phyloP scores from a whole-genome alignment of 2,797 vertebrate genomes.

The Sebastes dallii region DNA sequence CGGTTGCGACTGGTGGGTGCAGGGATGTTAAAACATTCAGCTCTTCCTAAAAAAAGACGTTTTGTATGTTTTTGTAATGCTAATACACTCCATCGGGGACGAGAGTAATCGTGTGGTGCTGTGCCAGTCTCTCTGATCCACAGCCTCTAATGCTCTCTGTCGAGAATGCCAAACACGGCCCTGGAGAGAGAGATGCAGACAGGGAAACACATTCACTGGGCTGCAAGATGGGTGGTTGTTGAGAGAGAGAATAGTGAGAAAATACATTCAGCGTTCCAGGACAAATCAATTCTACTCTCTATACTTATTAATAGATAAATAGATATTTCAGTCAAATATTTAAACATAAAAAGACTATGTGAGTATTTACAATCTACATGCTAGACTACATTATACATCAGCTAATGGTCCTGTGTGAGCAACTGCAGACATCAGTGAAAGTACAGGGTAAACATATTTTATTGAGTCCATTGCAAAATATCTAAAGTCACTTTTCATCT shows the following conservation, averaged over 20 bases:
- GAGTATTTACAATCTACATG: not conserved
- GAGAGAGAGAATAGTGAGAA: not conserved
- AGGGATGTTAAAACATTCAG: not conserved
- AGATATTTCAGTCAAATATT: not conserved
- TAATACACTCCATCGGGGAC: not conserved
- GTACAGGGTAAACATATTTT: not conserved
- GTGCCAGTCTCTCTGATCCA: conserved; percentile 30
- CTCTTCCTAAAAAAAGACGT: not conserved
- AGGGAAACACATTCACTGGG: conserved; percentile 24
- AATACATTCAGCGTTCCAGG: not conserved
- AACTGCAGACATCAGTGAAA: not conserved
- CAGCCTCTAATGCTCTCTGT: conserved; percentile 23
- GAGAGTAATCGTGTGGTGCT: conserved; percentile 17
- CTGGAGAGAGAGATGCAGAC: not conserved
- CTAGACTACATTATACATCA: not conserved
- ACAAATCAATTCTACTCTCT: not conserved
- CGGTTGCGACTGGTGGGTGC: not conserved
- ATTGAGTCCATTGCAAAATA: not conserved
- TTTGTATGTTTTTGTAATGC: not conserved
- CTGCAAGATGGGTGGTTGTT: not conserved
- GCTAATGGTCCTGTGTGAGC: not conserved
- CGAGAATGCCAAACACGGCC: conserved; percentile 46
- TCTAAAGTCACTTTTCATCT: not conserved
- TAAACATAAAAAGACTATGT: not conserved
- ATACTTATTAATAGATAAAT: not conserved